These are phyloP conservation scores for Noturus placidus DNA, from an alignment of 2,113 vertebrate species.

Conservation along the genomic window DNA sequence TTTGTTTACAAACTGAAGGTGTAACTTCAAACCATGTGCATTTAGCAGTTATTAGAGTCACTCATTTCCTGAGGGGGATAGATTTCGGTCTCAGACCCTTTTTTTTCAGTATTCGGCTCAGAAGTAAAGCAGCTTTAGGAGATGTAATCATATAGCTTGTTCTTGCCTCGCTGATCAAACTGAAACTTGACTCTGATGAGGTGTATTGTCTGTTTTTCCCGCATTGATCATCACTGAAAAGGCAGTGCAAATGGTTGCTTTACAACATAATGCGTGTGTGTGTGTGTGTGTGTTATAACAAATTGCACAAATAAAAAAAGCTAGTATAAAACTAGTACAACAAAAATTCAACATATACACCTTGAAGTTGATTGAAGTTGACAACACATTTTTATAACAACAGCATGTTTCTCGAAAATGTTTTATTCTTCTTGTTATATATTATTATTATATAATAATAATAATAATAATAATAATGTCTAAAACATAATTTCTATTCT, in stretches of 20 bases:
- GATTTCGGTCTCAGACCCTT: slow-evolving; percentile 64
- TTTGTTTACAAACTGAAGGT: slow-evolving; percentile 66
- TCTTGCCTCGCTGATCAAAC: slow-evolving; percentile 74
- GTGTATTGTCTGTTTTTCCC: background rate
- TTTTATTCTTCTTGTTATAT: too few relatives aligned
- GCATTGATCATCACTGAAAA: background rate
- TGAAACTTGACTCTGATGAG: slow-evolving; percentile 46
- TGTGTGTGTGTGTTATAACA: background rate
- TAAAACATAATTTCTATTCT: too few relatives aligned
- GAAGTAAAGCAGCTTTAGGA: slow-evolving; percentile 62
- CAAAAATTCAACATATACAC: background rate
- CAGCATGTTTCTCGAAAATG: too few relatives aligned
- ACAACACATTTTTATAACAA: too few relatives aligned
- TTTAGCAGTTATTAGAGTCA: slow-evolving; percentile 58
- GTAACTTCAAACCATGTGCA: slow-evolving; percentile 75
- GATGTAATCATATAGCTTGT: slow-evolving; percentile 70
- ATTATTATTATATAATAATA: background rate
- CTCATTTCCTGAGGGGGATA: slow-evolving; percentile 74
- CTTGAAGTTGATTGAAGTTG: too few relatives aligned
- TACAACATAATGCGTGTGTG: background rate
- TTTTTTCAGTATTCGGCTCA: slow-evolving; percentile 62
- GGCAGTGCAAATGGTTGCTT: background rate
- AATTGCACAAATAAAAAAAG: background rate
- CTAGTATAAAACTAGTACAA: background rate
- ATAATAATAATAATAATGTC: background rate